phyloP scores from a whole-genome alignment of 2,888 invertebrate genomes.

The Drosophila imparisetae region DNA sequence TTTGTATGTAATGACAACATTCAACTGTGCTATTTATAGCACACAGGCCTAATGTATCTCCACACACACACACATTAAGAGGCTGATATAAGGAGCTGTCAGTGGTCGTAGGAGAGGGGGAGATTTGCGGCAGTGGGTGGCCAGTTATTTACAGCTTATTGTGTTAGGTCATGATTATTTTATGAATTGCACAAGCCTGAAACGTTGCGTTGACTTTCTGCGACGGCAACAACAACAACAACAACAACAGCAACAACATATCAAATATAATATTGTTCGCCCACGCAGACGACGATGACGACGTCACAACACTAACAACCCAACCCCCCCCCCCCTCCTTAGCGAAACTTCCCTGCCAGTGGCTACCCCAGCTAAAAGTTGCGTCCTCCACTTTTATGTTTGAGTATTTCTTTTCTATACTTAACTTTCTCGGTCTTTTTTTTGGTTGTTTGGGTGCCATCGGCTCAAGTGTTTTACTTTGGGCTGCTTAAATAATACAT shows the following conservation, averaged over 20 bases:
- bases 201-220: slow-evolving; percentile 55
- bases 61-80: slow-evolving; percentile 8
- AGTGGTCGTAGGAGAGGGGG: accelerated
- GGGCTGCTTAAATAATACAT: slow-evolving; percentile 64
- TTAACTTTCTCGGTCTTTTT: slow-evolving; percentile 18
- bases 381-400: slow-evolving; percentile 37
- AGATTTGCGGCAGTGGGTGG: slow-evolving; percentile 3
- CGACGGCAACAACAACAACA: slow-evolving; percentile 28
- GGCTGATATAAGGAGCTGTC: background rate
- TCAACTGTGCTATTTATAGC: slow-evolving; percentile 24
- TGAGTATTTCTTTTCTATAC: slow-evolving; percentile 29
- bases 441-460: slow-evolving; percentile 37
- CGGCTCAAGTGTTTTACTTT: slow-evolving; percentile 74
- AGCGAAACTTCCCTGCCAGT: background rate
- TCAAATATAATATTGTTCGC: slow-evolving; percentile 24
- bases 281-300: slow-evolving; percentile 36
- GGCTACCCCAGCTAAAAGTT: slow-evolving; percentile 31
- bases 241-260: slow-evolving; percentile 6
- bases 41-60: background rate
- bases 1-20: background rate
- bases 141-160: slow-evolving; percentile 66
- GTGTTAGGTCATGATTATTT: slow-evolving; percentile 75
- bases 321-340: accelerated
- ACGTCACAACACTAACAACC: background rate
- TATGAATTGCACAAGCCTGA: slow-evolving; percentile 59